These are phyloP conservation scores for Enteromius radiatus DNA, from an alignment of 2,797 vertebrate genomes.

Conservation along the genomic window DNA sequence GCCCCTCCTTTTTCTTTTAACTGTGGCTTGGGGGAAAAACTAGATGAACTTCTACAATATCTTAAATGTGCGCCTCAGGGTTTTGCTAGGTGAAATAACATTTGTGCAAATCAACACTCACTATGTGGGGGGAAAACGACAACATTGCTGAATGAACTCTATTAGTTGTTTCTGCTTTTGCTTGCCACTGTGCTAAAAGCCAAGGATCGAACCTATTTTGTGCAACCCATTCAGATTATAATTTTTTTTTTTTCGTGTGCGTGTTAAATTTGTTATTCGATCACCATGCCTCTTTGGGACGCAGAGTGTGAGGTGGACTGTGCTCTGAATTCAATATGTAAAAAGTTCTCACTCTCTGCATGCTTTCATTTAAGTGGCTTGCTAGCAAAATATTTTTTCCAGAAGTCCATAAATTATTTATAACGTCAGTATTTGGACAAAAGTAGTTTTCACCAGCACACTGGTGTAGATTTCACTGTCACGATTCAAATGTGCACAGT, in stretches of 20 bases:
- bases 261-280: not conserved
- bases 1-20: constrained; percentile 11
- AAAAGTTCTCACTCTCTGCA: constrained; percentile 3
- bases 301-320: constrained; percentile 8
- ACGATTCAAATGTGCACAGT: constrained; percentile 1
- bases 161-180: constrained; percentile 49
- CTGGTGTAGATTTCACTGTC: constrained; percentile 1
- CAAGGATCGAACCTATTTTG: constrained; percentile 40
- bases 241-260: not conserved
- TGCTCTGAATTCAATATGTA: not conserved
- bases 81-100: constrained; percentile 60
- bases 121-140: constrained; percentile 10
- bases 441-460: constrained; percentile 13
- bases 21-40: constrained; percentile 14
- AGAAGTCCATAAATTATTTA: constrained; percentile 21
- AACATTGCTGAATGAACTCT: constrained; percentile 51
- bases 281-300: constrained; percentile 32
- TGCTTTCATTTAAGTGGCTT: constrained; percentile 34
- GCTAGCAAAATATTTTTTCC: constrained; percentile 13
- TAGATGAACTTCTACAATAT: constrained; percentile 45
- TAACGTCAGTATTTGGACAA: constrained; percentile 26
- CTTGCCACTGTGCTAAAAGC: constrained; percentile 39
- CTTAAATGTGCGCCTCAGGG: constrained; percentile 71
- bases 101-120: constrained; percentile 46
- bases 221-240: constrained; percentile 20